Evolutionary conservation across 2,113 vertebrate genomes (phyloP).

Genomic region (Dunckerocampus dactyliophorus): DNA sequence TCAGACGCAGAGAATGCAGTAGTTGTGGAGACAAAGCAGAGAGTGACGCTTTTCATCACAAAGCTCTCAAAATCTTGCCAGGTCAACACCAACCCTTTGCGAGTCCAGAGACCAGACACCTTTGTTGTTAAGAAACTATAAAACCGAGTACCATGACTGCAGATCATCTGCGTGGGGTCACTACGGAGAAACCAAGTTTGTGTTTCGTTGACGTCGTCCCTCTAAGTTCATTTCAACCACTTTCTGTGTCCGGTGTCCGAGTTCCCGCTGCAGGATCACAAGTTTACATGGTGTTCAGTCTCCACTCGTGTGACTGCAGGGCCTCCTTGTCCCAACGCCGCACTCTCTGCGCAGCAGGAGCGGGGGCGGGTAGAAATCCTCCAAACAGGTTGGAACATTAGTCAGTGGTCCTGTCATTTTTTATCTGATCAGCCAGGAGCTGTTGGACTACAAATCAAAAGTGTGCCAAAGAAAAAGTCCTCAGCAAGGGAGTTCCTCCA

Average conservation of each 20-base stretch:
- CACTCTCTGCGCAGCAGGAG: slow-evolving; percentile 21
- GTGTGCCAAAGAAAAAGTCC: slow-evolving; percentile 53
- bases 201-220: no score
- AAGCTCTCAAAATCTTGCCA: no score
- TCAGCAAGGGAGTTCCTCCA: slow-evolving; percentile 58
- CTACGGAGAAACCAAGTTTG: no score
- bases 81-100: no score
- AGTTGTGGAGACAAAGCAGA: no score
- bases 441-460: slow-evolving; percentile 73
- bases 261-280: slow-evolving; percentile 43
- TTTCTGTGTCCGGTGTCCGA: not conserved
- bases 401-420: slow-evolving; percentile 76
- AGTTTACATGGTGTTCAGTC: slow-evolving; percentile 54
- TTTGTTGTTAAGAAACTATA: no score
- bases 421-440: slow-evolving; percentile 80
- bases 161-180: no score
- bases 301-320: slow-evolving; percentile 63
- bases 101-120: no score
- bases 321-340: slow-evolving; percentile 50
- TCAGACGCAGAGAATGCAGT: no score
- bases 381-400: slow-evolving; percentile 78
- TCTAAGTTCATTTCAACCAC: no score
- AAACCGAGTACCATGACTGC: no score
- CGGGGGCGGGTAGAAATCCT: slow-evolving; percentile 12
- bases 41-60: no score